Evolutionary conservation across 2,797 vertebrate genomes (phyloP).

Genomic region (Falco columbarius): DNA sequence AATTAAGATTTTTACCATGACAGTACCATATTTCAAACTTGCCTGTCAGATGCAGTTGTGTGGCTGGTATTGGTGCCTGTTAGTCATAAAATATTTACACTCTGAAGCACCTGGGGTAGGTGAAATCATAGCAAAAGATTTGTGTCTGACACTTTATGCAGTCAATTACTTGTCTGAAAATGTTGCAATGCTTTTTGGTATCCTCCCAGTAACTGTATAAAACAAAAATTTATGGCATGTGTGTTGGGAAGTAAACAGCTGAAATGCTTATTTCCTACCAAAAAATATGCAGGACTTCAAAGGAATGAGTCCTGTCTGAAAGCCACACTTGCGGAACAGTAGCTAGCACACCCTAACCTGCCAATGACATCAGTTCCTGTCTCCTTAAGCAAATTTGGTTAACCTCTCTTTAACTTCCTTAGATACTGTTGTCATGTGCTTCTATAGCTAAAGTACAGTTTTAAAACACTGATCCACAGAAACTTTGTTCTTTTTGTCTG

Average conservation of each 20-base stretch:
- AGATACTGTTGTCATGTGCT: conserved; percentile 26
- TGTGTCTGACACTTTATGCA: background rate
- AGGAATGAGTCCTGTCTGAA: background rate
- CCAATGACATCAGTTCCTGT: background rate
- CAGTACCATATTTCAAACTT: background rate
- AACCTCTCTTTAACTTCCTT: conserved; percentile 1
- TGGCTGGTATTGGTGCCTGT: background rate
- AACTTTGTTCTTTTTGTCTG: conserved; percentile 35
- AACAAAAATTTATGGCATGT: background rate
- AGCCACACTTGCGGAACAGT: background rate
- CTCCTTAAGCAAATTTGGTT: background rate
- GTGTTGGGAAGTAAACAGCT: background rate
- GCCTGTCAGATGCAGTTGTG: background rate
- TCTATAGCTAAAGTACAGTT: background rate
- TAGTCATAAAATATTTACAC: background rate
- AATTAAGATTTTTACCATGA: background rate
- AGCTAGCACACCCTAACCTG: background rate
- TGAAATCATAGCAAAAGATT: background rate
- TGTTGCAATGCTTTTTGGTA: background rate
- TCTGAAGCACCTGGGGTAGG: background rate
- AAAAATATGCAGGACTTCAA: background rate
- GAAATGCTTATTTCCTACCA: background rate
- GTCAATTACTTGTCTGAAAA: background rate
- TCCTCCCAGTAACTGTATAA: background rate
- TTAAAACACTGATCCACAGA: background rate